Conservation (phyloP, 2,888 invertebrate species). For the Chrysolina haemoptera region DNA sequence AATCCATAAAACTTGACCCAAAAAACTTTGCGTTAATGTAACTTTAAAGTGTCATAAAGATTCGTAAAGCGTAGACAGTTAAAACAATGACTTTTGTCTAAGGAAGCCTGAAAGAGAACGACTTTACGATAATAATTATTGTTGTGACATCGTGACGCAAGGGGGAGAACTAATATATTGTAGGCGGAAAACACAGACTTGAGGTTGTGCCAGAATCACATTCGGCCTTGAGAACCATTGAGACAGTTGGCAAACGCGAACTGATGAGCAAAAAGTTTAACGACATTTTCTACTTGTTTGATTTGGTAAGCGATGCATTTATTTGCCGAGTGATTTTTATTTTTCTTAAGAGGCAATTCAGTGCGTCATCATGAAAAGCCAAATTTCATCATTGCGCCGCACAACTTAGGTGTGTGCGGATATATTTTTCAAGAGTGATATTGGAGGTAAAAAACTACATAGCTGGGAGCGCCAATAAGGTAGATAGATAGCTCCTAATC, state of each 20-base stretch:
- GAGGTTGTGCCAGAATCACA: conserved; percentile 1
- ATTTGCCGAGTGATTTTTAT: background rate
- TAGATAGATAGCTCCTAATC: too few relatives aligned
- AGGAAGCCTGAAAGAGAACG: conserved; percentile 8
- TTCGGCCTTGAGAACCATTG: background rate
- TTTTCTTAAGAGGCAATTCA: background rate
- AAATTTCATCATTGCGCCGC: too few relatives aligned
- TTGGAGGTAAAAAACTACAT: too few relatives aligned
- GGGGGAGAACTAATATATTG: background rate
- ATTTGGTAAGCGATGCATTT: background rate
- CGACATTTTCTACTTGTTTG: background rate
- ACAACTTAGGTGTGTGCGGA: too few relatives aligned
- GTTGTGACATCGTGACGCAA: conserved; percentile 1
- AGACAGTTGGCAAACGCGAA: background rate
- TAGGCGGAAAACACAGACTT: background rate
- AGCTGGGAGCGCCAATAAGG: too few relatives aligned
- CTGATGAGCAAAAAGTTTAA: background rate
- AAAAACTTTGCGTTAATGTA: conserved; percentile 8
- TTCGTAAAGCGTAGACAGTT: background rate
- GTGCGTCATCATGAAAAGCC: too few relatives aligned
- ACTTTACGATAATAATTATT: conserved; percentile 12
- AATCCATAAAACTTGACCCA: conserved; percentile 6
- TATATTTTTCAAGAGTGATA: too few relatives aligned
- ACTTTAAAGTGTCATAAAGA: background rate
- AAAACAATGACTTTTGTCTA: conserved; percentile 10